Base-by-base conservation (phyloP, 2,888 invertebrate species). In the Chrysolina haemoptera region DNA sequence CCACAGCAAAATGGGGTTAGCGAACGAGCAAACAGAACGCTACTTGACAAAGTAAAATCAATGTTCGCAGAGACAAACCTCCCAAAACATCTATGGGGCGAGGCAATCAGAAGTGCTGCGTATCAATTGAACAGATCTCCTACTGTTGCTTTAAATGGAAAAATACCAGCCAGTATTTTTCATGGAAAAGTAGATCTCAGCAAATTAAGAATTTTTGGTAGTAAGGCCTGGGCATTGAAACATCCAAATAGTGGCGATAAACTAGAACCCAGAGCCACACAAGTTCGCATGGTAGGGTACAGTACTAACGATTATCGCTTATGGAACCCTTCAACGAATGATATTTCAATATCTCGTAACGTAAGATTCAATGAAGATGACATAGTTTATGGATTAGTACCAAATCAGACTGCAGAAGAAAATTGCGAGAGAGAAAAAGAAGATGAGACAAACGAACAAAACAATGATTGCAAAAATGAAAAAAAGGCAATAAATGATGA, bases 271-370 rank as follows among this genome's bases (percentile, higher is more conserved):
- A 50, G 16, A 50, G 50, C n/a, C 9, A n/a, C 16, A n/a, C 18
- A 14, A n/a, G 50, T 50, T 14, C 14, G 9, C 14, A 50, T 79
- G 72, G 72, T 78, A 48, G 78, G 77, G n/a, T n/a, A n/a, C n/a
- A n/a, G n/a, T n/a, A n/a, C n/a, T n/a, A n/a, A n/a, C n/a, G n/a
- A n/a, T n/a, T n/a, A n/a, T n/a, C n/a, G n/a, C n/a, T n/a, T n/a
- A n/a, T n/a, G n/a, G n/a, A n/a, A n/a, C n/a, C n/a, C n/a, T n/a
- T n/a, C n/a, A n/a, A n/a, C n/a, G n/a, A n/a, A n/a, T n/a, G n/a
- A n/a, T n/a, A n/a, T n/a, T n/a, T n/a, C n/a, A n/a, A n/a, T n/a
- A n/a, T n/a, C n/a, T n/a, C n/a, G n/a, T n/a, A n/a, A n/a, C n/a
- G n/a, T n/a, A n/a, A n/a, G n/a, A n/a, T n/a, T n/a, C n/a, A n/a